Conservation (phyloP, 2,113 vertebrate species). For the Zosterops hypoxanthus region DNA sequence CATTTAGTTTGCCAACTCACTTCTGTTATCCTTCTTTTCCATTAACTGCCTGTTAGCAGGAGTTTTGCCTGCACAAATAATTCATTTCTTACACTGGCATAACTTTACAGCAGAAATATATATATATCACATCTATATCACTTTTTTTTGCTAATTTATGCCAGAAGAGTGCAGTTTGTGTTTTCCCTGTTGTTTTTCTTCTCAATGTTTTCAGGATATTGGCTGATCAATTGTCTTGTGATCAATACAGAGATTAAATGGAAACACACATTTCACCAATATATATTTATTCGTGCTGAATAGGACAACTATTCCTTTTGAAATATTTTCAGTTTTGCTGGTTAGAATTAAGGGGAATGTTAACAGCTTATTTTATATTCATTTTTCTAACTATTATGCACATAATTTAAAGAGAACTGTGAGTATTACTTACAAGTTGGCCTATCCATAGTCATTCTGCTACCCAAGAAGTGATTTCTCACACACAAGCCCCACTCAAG, state of each 20-base stretch:
- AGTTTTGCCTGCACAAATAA: background rate
- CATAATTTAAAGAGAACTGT: background rate
- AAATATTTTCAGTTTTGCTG: background rate
- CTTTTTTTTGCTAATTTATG: background rate
- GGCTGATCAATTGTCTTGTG: background rate
- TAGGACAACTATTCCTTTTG: background rate
- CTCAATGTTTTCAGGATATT: background rate
- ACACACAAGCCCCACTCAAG: background rate
- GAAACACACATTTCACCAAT: background rate
- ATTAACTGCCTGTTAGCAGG: background rate
- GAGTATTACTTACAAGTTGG: background rate
- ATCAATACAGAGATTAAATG: conserved; percentile 30
- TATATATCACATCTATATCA: background rate
- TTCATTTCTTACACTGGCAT: background rate
- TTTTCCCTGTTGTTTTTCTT: background rate
- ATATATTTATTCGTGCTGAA: background rate
- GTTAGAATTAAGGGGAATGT: background rate
- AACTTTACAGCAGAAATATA: background rate
- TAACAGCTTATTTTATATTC: background rate
- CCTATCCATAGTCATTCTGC: background rate
- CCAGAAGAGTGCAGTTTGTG: background rate
- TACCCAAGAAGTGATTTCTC: background rate
- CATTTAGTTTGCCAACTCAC: conserved; percentile 30
- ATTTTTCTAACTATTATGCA: background rate
- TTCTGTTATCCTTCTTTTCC: background rate